Evolutionary conservation across 2,113 vertebrate genomes (phyloP).

Genomic region (Hypomesus transpacificus): DNA sequence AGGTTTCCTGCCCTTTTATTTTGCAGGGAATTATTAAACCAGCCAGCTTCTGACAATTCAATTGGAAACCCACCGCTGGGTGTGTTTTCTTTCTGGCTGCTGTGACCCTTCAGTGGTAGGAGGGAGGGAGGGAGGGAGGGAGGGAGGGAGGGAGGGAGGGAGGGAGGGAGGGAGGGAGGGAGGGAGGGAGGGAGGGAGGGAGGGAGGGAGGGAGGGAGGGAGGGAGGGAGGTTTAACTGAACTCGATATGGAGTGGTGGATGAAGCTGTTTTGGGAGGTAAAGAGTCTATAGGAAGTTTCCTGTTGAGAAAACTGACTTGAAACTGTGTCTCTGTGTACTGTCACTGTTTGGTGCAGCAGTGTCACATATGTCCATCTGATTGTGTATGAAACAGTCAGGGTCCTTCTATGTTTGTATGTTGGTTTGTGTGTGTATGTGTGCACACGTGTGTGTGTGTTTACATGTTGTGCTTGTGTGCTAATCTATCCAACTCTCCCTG

Average conservation of each 20-base stretch:
- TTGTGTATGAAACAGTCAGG: conserved; percentile 42
- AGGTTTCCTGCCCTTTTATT: conserved; percentile 64
- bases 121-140: conserved; percentile 4
- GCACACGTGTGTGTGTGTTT: conserved; percentile 19
- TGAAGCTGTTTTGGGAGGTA: conserved; percentile 30
- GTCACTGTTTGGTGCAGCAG: conserved; percentile 44
- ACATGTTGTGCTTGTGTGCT: conserved; percentile 28
- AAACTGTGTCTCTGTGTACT: conserved; percentile 34
- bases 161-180: conserved; percentile 1
- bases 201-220: conserved; percentile 7
- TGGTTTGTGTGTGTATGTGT: not conserved
- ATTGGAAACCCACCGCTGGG: conserved; percentile 62
- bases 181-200: conserved; percentile 3
- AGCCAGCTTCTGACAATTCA: conserved; percentile 63
- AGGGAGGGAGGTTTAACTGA: conserved; percentile 26
- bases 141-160: conserved; percentile 5
- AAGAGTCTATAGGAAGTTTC: conserved; percentile 21
- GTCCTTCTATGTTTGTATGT: not conserved
- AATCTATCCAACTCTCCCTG: conserved; percentile 2
- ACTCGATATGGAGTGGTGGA: conserved; percentile 53
- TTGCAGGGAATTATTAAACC: conserved; percentile 66
- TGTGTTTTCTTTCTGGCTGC: conserved; percentile 63
- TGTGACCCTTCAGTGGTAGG: conserved; percentile 49
- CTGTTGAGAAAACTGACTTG: conserved; percentile 33
- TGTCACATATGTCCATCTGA: conserved; percentile 34